Conservation (phyloP, 2,888 invertebrate genomes). For the Drosophila fungiperda region DNA sequence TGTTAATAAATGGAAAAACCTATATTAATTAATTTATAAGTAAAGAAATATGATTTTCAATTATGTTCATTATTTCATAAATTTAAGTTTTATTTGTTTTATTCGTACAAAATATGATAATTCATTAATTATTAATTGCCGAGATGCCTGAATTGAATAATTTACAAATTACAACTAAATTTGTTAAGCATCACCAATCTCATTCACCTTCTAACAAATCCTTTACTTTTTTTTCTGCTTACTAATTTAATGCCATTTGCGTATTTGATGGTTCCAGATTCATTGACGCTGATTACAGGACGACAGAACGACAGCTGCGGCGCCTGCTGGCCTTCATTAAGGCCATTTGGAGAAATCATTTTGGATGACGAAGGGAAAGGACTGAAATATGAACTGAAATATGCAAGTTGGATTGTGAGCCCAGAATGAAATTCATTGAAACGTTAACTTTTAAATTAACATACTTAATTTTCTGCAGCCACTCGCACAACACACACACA, state of each 20-base stretch:
- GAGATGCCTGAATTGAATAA: slow-evolving; percentile 10
- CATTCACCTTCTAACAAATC: slow-evolving; percentile 14
- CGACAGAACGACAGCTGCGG: slow-evolving; percentile 8
- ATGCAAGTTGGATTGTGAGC: slow-evolving; percentile 28
- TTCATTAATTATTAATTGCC: neutral
- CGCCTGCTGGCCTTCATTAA: slow-evolving; percentile 63
- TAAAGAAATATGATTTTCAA: neutral
- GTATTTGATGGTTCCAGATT: slow-evolving; percentile 55
- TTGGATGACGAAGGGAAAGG: neutral
- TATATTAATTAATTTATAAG: neutral
- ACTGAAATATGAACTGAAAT: slow-evolving; percentile 10
- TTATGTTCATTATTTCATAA: neutral
- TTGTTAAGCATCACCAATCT: slow-evolving; percentile 8
- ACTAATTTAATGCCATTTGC: slow-evolving; percentile 48
- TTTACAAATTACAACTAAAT: slow-evolving; percentile 17
- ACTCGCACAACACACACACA: slow-evolving; percentile 7
- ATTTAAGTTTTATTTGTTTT: too few species aligned
- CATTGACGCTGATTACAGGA: slow-evolving; percentile 57
- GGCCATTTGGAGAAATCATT: slow-evolving; percentile 59
- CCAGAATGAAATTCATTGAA: slow-evolving; percentile 69
- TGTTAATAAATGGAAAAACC: neutral
- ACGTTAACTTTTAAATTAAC: slow-evolving; percentile 79
- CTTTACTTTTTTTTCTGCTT: slow-evolving; percentile 19
- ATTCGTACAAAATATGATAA: neutral
- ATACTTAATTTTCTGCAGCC: slow-evolving; percentile 71